Conservation (phyloP, 2,888 invertebrate species). For the Incurvaria masculella region DNA sequence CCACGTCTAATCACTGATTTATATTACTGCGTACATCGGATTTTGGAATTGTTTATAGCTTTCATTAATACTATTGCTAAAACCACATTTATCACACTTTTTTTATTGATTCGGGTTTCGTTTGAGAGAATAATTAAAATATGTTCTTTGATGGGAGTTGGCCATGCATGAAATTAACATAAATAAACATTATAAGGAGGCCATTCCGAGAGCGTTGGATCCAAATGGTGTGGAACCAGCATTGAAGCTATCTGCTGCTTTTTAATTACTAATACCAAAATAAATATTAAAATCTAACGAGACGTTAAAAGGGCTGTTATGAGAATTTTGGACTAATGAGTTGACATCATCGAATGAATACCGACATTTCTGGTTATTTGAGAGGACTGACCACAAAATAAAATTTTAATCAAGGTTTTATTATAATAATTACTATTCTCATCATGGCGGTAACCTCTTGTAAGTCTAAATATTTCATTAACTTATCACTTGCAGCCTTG, state of each 20-base stretch:
- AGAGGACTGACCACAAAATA: no score
- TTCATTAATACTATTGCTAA: neutral
- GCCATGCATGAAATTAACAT: conserved; percentile 36
- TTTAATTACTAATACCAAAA: neutral
- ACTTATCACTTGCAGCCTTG: no score
- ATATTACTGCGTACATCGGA: neutral
- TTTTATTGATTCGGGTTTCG: neutral
- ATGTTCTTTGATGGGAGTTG: conserved; percentile 31
- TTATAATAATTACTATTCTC: no score
- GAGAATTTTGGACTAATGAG: neutral
- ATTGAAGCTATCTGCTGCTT: neutral
- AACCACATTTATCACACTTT: neutral
- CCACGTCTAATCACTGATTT: neutral
- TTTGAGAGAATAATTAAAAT: conserved; percentile 31
- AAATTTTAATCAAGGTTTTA: no score
- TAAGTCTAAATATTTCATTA: no score
- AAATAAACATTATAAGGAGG: conserved; percentile 20
- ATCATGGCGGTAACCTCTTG: no score
- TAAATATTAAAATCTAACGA: neutral
- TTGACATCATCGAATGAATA: no score
- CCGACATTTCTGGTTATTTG: no score
- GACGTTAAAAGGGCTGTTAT: neutral
- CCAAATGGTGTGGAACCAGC: neutral
- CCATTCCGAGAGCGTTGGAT: no score
- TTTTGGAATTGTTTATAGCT: neutral